phyloP scores from a whole-genome alignment of 1,140 invertebrate species.

The Leptoteleia sp. region DNA sequence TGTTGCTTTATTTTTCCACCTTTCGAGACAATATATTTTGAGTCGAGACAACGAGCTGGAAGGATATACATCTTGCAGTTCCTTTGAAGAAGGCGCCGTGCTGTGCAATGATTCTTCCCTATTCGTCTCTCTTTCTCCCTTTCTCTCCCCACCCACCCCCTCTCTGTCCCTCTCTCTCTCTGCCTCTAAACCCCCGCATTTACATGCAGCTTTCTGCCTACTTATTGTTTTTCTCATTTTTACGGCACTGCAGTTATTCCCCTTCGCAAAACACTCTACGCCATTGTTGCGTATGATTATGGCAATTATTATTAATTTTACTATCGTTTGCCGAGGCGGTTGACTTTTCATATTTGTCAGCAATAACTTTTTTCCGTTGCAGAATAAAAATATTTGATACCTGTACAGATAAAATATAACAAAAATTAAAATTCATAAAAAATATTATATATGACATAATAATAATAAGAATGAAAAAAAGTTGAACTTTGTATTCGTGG shows the following conservation, averaged over 20 bases:
- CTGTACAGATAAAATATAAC: no score
- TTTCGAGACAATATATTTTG: background rate
- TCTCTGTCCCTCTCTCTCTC: no score
- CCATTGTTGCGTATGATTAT: conserved; percentile 41
- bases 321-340: conserved; percentile 15
- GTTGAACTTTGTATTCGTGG: no score
- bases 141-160: conserved; percentile 18
- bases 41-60: background rate
- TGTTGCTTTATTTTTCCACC: background rate
- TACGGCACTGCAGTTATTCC: conserved; percentile 22
- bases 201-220: conserved; percentile 40
- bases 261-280: conserved; percentile 8
- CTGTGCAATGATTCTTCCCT: no score
- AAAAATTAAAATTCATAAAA: no score
- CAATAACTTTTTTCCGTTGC: conserved; percentile 9
- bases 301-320: conserved; percentile 42
- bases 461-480: no score
- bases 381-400: no score
- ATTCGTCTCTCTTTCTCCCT: no score
- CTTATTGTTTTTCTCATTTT: conserved; percentile 50
- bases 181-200: conserved; percentile 15
- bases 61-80: conserved; percentile 34
- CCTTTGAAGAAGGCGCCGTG: conserved; percentile 29
- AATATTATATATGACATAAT: no score
- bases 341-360: conserved; percentile 26